Conservation (phyloP, 2,888 invertebrate species). For the Pediacus dermestoides region DNA sequence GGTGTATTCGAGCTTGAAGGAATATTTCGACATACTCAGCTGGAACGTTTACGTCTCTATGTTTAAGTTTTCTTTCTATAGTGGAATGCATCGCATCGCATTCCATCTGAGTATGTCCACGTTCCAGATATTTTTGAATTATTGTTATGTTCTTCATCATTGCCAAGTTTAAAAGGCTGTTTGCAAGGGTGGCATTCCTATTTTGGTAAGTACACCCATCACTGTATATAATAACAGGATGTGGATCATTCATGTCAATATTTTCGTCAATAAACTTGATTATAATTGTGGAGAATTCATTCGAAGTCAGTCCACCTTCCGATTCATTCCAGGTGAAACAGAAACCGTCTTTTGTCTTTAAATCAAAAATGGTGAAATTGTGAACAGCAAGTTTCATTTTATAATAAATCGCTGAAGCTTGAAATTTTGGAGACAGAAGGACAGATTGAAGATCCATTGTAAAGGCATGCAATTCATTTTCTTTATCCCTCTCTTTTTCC, state of each 20-base stretch:
- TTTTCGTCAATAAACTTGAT: conserved; percentile 12
- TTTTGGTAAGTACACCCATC: conserved; percentile 17
- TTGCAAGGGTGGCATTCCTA: conserved; percentile 14
- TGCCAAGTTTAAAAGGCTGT: conserved; percentile 20
- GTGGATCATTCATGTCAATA: too few species aligned
- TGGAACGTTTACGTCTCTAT: conserved; percentile 21
- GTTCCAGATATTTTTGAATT: conserved; percentile 21
- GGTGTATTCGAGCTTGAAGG: conserved; percentile 19
- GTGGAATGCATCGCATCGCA: conserved; percentile 22
- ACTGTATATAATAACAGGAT: conserved; percentile 14
- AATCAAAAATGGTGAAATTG: too few species aligned
- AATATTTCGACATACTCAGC: conserved; percentile 23
- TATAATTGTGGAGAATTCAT: conserved; percentile 18
- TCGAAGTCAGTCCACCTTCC: conserved; percentile 14
- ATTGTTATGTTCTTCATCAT: conserved; percentile 15
- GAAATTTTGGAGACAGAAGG: conserved; percentile 16
- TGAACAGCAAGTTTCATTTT: conserved; percentile 20
- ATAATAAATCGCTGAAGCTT: conserved; percentile 17
- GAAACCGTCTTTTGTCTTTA: too few species aligned
- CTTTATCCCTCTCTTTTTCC: conserved; percentile 15
- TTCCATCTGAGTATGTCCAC: conserved; percentile 26
- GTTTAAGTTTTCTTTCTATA: conserved; percentile 20
- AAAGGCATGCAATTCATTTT: conserved; percentile 16
- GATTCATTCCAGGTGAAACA: conserved; percentile 20
- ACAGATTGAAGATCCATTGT: conserved; percentile 15